Evolutionary conservation across 2,797 vertebrate species (phyloP).

Genomic region (Notoglanidium macrostoma): DNA sequence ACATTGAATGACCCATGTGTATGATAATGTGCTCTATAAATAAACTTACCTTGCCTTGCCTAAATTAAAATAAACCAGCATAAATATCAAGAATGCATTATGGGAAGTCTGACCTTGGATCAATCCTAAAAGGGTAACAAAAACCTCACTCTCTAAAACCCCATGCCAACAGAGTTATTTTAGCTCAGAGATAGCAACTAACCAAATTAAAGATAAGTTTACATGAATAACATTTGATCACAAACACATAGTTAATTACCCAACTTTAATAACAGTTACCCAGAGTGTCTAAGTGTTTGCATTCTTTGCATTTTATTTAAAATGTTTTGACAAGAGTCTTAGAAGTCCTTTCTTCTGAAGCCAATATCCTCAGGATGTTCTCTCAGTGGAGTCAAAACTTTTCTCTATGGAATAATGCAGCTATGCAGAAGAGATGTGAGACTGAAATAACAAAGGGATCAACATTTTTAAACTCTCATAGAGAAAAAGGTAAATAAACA

Average conservation of each 20-base stretch:
- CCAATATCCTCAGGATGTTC: neutral
- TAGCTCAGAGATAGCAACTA: neutral
- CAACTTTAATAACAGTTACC: neutral
- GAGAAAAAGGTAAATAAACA: neutral
- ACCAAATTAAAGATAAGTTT: neutral
- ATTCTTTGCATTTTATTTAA: constrained; percentile 8
- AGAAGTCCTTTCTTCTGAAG: neutral
- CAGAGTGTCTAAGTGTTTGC: neutral
- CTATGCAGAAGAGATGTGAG: neutral
- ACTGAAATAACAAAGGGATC: constrained; percentile 21
- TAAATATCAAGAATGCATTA: neutral
- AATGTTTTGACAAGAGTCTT: constrained; percentile 1
- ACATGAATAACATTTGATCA: neutral
- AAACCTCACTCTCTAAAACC: neutral
- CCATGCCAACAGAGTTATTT: constrained; percentile 2
- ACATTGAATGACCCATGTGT: no score
- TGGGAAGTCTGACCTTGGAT: neutral
- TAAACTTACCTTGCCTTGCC: no score
- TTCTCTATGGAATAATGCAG: neutral
- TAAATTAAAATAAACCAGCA: neutral
- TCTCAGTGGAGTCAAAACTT: neutral
- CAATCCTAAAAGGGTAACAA: neutral
- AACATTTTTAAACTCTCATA: neutral
- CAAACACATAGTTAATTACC: neutral
- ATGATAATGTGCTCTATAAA: no score